A percentile compares a stretch with the other conserved stretches of the same genome.
Conservation (phyloP, 2,888 invertebrate species). For the Sisyra nigra region DNA sequence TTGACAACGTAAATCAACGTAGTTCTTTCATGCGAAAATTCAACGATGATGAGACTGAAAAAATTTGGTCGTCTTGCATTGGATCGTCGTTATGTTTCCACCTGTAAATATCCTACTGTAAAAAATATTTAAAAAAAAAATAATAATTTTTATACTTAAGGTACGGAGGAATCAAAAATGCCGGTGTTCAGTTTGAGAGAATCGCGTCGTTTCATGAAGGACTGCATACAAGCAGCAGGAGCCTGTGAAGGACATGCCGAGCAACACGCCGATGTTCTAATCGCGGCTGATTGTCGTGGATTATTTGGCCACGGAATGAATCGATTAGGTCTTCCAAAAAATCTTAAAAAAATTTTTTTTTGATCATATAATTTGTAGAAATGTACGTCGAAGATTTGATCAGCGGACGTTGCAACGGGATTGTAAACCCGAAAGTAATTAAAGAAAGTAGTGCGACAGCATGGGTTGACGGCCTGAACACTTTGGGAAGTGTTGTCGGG, state of each 20-base stretch:
- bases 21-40: too few relatives aligned
- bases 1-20: too few relatives aligned
- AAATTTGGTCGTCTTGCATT: too few relatives aligned
- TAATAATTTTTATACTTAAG: too few relatives aligned
- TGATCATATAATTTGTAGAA: conserved; percentile 21
- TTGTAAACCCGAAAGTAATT: conserved; percentile 35
- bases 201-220: conserved; percentile 39
- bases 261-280: conserved; percentile 48
- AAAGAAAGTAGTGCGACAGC: conserved; percentile 37
- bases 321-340: conserved; percentile 29
- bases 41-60: too few relatives aligned
- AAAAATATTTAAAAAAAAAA: too few relatives aligned
- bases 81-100: too few relatives aligned
- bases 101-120: too few relatives aligned
- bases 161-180: conserved; percentile 12
- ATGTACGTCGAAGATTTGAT: conserved; percentile 50
- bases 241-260: conserved; percentile 41
- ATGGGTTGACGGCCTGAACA: conserved; percentile 50
- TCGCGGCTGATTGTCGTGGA: conserved; percentile 52
- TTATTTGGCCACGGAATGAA: conserved; percentile 64
- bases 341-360: background rate
- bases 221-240: conserved; percentile 50
- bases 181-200: conserved; percentile 31
- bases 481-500: conserved; percentile 49
- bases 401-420: conserved; percentile 30